Base-by-base conservation (phyloP, 2,113 vertebrate species). In the Spizaetus ornatus region DNA sequence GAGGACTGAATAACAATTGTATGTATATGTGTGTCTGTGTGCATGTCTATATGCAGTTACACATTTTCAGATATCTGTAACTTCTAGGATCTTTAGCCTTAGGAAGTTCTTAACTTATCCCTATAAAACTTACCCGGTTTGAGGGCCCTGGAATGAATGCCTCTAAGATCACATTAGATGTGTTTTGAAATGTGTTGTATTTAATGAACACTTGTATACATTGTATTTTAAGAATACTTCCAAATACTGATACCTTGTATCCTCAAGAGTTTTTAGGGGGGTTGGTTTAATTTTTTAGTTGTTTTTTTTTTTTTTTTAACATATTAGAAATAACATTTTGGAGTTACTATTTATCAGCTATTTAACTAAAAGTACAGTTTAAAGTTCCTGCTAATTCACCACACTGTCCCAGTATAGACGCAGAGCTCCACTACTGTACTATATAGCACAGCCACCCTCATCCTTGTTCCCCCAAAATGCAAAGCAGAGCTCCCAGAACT, bases 391-490 rank as follows among this genome's bases (percentile, higher is more conserved):
- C 3, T 21, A 11, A 13, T 32, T 73, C 14, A 36, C 7, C 34
- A 9, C 22, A 0, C 4, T 47, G 32, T 36, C 25, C 8, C 25
- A 20, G 5, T 40, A 32, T 0, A n/a, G 19, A 27, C 18, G 9
- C 19, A 55, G 19, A 65, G 18, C 32, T 42, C 71, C 10, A 3
- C 9, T 72, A 3, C 11, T 10, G 9, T 3, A 11, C 12, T 15
- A 0, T 2, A 0, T 6, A 34, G 42, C 29, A 38, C 7, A 45
- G 22, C 16, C 6, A 25, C 13, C 4, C 21, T 63, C 11, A 18
- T 5, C 6, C 16, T 3, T 9, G 11, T 25, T 6, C n/a, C 32
- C 61, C 21, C 8, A 13, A 82, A 55, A 50, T 1, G 11, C 4
- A 53, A 56, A 89, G 31, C n/a, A 50, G 19, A 53, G 9, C 15